Conservation (phyloP, 2,797 vertebrate genomes). For the Myotis myotis region DNA sequence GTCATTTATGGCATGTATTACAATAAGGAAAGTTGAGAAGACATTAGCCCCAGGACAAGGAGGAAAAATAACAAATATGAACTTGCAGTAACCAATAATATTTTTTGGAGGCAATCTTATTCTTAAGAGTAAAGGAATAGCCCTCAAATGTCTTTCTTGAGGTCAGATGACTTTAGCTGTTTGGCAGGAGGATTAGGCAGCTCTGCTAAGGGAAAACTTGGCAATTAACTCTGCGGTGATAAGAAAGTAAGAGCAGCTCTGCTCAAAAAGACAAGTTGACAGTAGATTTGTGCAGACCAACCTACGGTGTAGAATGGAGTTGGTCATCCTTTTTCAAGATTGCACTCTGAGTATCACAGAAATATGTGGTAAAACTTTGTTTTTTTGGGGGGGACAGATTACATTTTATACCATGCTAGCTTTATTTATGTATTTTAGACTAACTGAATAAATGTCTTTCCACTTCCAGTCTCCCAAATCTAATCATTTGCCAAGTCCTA, state of each 20-base stretch:
- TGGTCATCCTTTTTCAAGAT: not conserved
- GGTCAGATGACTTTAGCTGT: not conserved
- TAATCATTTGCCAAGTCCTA: not conserved
- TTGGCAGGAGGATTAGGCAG: not conserved
- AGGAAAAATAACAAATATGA: not conserved
- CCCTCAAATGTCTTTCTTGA: not conserved
- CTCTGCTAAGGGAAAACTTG: not conserved
- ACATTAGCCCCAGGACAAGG: not conserved
- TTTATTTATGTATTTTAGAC: not conserved
- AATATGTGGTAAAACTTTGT: not conserved
- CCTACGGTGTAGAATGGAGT: not conserved
- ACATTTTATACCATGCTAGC: not conserved
- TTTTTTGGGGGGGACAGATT: not conserved
- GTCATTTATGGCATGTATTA: not conserved
- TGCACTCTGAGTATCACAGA: not conserved
- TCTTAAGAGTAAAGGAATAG: not conserved
- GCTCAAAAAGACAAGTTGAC: not conserved
- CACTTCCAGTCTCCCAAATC: not conserved
- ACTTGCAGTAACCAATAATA: not conserved
- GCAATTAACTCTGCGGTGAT: not conserved
- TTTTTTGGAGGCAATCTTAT: conserved; percentile 1
- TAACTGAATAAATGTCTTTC: not conserved
- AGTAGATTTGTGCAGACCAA: not conserved
- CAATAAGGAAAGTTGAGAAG: not conserved
- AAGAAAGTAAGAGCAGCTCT: not conserved